Evolutionary conservation across 1,140 invertebrate genomes (phyloP).

Genomic region (Brachionus angularis): DNA sequence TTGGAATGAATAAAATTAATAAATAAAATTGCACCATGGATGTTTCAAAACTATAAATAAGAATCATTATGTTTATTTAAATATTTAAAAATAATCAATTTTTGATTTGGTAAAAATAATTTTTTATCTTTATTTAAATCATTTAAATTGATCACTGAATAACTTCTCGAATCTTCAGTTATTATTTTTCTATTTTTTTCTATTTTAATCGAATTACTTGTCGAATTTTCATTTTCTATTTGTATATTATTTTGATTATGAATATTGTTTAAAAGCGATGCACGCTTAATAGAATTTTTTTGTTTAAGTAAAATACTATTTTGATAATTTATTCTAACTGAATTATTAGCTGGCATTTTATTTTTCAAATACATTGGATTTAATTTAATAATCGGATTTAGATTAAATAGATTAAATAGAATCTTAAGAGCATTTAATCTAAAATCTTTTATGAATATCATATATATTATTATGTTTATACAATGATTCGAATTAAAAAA

Average conservation of each 20-base stretch:
- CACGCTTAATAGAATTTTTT: too few species aligned
- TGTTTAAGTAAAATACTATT: too few species aligned
- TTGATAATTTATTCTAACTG: not conserved
- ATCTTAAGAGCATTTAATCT: not conserved
- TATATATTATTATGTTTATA: conserved; percentile 30
- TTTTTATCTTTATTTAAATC: not conserved
- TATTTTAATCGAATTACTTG: not conserved
- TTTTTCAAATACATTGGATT: conserved; percentile 13
- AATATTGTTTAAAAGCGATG: too few species aligned
- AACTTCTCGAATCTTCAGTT: not conserved
- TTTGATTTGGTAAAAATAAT: not conserved
- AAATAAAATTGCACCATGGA: too few species aligned
- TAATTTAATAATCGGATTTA: conserved; percentile 14
- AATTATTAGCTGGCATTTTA: not conserved
- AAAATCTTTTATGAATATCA: conserved; percentile 33
- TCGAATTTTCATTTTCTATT: conserved; percentile 6
- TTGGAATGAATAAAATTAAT: too few species aligned
- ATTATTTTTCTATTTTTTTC: not conserved
- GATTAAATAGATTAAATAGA: conserved; percentile 32
- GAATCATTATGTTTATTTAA: too few species aligned
- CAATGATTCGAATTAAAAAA: conserved; percentile 42
- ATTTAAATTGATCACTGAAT: conserved; percentile 23
- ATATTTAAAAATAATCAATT: conserved; percentile 12
- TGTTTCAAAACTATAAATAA: too few species aligned
- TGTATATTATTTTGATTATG: conserved; percentile 2